Conservation (phyloP, 2,797 vertebrate species). For the Phyllotis vaccarum region DNA sequence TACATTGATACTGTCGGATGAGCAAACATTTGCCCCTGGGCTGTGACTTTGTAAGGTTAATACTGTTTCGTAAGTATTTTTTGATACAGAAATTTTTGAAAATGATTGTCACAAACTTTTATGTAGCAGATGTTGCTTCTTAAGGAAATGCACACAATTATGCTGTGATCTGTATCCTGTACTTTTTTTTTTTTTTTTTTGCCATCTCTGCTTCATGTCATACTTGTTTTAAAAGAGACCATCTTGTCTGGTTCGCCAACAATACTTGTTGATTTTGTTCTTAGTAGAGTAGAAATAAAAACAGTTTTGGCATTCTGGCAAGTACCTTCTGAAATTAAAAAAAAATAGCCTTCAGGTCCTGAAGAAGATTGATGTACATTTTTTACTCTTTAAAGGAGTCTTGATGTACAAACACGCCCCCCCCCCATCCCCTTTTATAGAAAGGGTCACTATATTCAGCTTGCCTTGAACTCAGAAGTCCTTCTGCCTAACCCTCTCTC, state of each 20-base stretch:
- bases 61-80: too few relatives aligned
- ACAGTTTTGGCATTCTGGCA: conserved; percentile 51
- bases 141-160: conserved; percentile 79
- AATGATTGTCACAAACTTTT: conserved; percentile 79
- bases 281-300: conserved; percentile 52
- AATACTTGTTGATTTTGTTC: conserved; percentile 71
- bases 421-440: background rate
- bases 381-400: background rate
- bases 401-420: background rate
- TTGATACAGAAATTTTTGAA: conserved; percentile 77
- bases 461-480: background rate
- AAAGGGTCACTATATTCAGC: background rate
- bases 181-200: background rate
- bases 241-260: conserved; percentile 69
- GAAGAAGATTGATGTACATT: conserved; percentile 5
- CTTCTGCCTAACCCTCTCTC: background rate
- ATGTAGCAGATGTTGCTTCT: conserved; percentile 74
- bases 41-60: conserved; percentile 82
- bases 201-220: conserved; percentile 16
- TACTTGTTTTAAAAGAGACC: conserved; percentile 67
- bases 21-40: conserved; percentile 68
- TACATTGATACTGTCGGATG: background rate
- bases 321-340: conserved; percentile 61
- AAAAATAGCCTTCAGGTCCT: conserved; percentile 46
- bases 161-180: conserved; percentile 67